Evolutionary conservation across 2,797 vertebrate genomes (phyloP), one percentile per base, ranked within the genome.

Genomic region (Lophotriccus pileatus): DNA sequence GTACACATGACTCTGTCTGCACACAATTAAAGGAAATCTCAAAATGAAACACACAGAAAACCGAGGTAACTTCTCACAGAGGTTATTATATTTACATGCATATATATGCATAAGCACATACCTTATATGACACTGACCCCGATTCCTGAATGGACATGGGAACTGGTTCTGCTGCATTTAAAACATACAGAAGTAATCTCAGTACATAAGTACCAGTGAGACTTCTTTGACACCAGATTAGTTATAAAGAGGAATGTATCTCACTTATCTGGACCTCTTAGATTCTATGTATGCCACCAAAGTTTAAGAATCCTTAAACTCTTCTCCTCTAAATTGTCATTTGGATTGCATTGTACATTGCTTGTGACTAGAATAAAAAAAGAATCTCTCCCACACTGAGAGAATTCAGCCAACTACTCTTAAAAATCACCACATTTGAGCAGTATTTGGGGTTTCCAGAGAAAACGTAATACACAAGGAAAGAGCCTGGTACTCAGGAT

Each of bases 141-240:
- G 96, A 97, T 92, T 98, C 98, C 81, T 97, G 96, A 93, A 98
- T 47, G n/a, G 98, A 94, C 36, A 90, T 56, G 46, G 78, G 97
- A 89, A 97, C 55, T 17, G 87, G 84, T 78, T 94, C 95, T 90
- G 69, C 96, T 97, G 89, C 16, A 58, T 59, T 62, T 85, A 82
- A 93, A 94, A 93, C 46, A 84, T 7, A 93, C 5, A 41, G 32
- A 85, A 77, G 36, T 55, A 81, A 79, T 39, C 13, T 94, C 49
- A 89, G 34, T 28, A 90, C 32, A 7, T 25, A 66, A 44, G 10
- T 55, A 80, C 25, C 43, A 73, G 25, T 49, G 43, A 39, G 20
- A 27, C 30, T 67, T 87, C 67, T 89, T 77, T 60, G 36, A 84
- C 8, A 50, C 2, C 32, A 84, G 14, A 69, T 28, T 17, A 70